These are phyloP conservation scores for Myioborus melanocephalus DNA, from an alignment of 2,797 vertebrate species.

Conservation along the genomic window DNA sequence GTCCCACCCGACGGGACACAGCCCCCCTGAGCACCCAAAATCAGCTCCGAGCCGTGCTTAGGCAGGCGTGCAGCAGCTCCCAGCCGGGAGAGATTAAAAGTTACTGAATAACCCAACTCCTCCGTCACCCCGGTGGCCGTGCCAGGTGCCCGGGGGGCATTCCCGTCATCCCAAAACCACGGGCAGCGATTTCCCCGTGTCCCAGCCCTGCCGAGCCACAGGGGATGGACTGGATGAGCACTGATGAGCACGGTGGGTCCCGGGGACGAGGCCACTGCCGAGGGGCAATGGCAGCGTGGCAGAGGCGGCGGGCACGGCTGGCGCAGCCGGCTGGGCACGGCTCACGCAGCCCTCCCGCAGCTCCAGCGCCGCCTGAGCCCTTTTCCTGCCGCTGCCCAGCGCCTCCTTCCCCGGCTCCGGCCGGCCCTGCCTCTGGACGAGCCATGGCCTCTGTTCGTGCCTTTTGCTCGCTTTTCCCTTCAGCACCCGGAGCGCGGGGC, in stretches of 20 bases:
- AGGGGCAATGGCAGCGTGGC: neutral
- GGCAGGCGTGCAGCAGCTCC: neutral
- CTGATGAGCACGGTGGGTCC: neutral
- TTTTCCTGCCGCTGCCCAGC: neutral
- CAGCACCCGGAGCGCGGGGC: neutral
- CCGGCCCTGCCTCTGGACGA: neutral
- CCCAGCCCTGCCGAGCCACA: accelerated
- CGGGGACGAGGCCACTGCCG: accelerated
- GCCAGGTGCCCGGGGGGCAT: neutral
- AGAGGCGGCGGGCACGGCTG: neutral
- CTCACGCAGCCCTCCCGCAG: conserved; percentile 24
- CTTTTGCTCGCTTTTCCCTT: neutral
- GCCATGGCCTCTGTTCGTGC: neutral
- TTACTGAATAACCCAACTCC: conserved; percentile 29
- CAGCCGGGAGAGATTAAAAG: neutral
- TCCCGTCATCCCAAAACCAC: neutral
- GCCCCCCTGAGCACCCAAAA: neutral
- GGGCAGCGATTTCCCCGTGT: accelerated
- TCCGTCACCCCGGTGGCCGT: accelerated
- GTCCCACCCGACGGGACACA: accelerated
- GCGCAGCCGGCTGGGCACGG: neutral
- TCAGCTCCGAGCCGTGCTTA: neutral
- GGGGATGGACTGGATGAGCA: neutral
- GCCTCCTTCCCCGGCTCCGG: neutral
- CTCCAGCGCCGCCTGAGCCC: neutral